phyloP scores from a whole-genome alignment of 2,113 vertebrate genomes.

The Lichenostomus cassidix region DNA sequence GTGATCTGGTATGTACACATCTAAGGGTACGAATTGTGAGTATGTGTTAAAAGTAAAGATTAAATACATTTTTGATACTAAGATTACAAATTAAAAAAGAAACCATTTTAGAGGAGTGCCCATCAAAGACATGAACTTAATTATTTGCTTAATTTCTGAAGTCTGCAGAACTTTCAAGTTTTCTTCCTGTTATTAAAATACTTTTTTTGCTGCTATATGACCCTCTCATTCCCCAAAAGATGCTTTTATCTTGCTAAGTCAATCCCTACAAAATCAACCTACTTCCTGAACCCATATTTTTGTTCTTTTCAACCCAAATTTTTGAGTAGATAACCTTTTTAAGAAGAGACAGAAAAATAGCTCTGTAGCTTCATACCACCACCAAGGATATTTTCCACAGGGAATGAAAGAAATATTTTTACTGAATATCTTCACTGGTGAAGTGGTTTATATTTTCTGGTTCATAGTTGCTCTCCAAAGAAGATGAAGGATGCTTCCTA shows the following conservation, averaged over 20 bases:
- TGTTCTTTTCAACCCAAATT: background rate
- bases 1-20: background rate
- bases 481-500: background rate
- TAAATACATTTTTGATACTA: background rate
- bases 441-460: background rate
- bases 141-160: background rate
- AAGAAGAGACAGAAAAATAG: background rate
- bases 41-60: background rate
- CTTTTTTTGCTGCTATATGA: background rate
- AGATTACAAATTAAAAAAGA: background rate
- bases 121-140: background rate
- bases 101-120: background rate
- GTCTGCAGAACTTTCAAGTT: background rate
- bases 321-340: background rate
- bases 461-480: background rate
- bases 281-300: background rate
- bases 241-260: background rate
- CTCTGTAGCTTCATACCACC: background rate
- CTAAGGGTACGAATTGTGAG: background rate
- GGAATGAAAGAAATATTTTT: background rate
- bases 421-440: background rate
- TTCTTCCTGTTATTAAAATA: background rate
- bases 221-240: background rate
- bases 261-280: background rate
- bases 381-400: background rate